Conservation (phyloP, 2,113 vertebrate genomes). For the Xiphophorus couchianus region DNA sequence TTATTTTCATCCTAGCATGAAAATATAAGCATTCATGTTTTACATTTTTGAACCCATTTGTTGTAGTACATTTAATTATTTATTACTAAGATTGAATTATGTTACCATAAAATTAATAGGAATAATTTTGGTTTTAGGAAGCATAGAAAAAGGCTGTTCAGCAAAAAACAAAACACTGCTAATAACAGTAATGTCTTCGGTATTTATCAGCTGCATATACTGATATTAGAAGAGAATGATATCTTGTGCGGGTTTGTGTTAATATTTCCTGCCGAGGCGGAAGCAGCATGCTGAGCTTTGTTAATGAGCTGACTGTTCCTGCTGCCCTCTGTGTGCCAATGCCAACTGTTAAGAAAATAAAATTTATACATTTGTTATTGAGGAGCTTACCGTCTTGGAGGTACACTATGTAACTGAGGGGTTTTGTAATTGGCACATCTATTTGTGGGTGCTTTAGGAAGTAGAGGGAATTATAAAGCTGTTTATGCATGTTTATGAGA, state of each 20-base stretch:
- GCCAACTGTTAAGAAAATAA: constrained; percentile 22
- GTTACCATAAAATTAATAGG: background rate
- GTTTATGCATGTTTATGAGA: background rate
- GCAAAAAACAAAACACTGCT: background rate
- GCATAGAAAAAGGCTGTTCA: background rate
- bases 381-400: background rate
- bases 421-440: background rate
- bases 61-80: too few relatives aligned
- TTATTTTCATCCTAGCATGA: too few relatives aligned
- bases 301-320: constrained; percentile 18
- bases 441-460: background rate
- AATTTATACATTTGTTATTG: constrained; percentile 17
- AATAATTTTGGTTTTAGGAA: background rate
- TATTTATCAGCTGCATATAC: background rate
- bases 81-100: background rate
- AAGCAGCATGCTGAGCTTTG: constrained; percentile 5
- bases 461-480: background rate
- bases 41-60: too few relatives aligned
- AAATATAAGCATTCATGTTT: background rate
- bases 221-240: background rate
- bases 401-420: background rate
- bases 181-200: background rate
- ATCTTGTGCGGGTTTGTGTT: background rate
- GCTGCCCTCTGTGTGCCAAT: constrained; percentile 16
- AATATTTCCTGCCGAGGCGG: constrained; percentile 16